A percentile compares a stretch with the other conserved stretches of the same genome.
Evolutionary conservation across 2,888 invertebrate genomes (phyloP).

Genomic region (Cerastoderma edule): DNA sequence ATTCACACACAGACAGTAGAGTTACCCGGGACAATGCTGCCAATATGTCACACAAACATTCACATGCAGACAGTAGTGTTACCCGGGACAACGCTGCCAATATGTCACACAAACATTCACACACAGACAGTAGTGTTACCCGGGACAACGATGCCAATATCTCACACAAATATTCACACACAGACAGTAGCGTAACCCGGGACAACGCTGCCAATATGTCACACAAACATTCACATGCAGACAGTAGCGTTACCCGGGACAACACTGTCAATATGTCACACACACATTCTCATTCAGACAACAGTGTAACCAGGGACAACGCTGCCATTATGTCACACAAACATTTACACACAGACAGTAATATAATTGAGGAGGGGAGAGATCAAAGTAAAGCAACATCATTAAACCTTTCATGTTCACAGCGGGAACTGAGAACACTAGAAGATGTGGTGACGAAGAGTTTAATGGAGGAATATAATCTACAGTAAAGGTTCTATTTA

Average conservation of each 20-base stretch:
- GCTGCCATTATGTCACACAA: not conserved
- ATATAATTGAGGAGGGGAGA: not conserved
- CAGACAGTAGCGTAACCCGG: not conserved
- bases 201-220: too few species aligned
- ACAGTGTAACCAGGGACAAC: not conserved
- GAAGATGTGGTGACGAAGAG: slow-evolving; percentile 34
- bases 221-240: too few species aligned
- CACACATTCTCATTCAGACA: not conserved
- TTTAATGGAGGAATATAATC: slow-evolving; percentile 26
- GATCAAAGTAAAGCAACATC: slow-evolving; percentile 43
- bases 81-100: too few species aligned
- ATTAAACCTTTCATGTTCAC: not conserved
- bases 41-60: not conserved
- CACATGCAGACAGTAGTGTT: not conserved
- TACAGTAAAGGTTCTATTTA: not conserved
- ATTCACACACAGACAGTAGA: too few species aligned
- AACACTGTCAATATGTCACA: not conserved
- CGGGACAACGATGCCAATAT: not conserved
- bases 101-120: too few species aligned
- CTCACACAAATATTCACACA: not conserved
- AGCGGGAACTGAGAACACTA: slow-evolving; percentile 20
- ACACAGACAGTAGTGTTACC: too few species aligned
- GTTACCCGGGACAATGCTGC: not conserved
- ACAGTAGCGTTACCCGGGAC: too few species aligned
- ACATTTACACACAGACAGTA: not conserved